Evolutionary conservation across 2,888 invertebrate species (phyloP).

Genomic region (Hoplodrina ambigua): DNA sequence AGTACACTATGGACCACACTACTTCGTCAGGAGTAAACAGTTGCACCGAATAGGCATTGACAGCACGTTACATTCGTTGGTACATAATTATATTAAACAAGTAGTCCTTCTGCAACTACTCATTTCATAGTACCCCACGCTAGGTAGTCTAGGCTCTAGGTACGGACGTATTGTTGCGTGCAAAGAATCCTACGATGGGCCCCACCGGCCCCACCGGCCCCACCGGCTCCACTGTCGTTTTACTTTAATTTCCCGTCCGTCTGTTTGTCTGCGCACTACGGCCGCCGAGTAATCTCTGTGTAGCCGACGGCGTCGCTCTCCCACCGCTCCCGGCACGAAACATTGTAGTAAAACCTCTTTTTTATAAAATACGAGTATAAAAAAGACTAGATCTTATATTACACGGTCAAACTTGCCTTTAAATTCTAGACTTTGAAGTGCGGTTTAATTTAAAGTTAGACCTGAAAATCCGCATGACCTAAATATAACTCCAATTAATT

Average conservation of each 20-base stretch:
- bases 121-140: not conserved
- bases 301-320: slow-evolving; percentile 66
- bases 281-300: slow-evolving; percentile 72
- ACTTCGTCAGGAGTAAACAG: too few relatives aligned
- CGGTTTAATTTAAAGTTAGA: slow-evolving; percentile 8
- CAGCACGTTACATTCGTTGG: too few relatives aligned
- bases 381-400: not conserved
- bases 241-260: slow-evolving; percentile 63
- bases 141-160: slow-evolving; percentile 2
- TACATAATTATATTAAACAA: too few relatives aligned
- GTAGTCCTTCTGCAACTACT: slow-evolving; percentile 18
- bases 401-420: slow-evolving; percentile 2
- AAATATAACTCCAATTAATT: not conserved
- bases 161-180: slow-evolving; percentile 56
- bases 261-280: slow-evolving; percentile 62
- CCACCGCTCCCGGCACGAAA: slow-evolving; percentile 28
- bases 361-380: not conserved
- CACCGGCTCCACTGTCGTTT: slow-evolving; percentile 57
- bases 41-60: too few relatives aligned
- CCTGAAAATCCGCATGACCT: not conserved
- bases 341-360: not conserved
- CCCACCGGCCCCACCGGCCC: slow-evolving; percentile 34
- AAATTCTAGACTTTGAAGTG: not conserved
- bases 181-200: slow-evolving; percentile 52
- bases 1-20: too few relatives aligned